Evolutionary conservation across 2,113 vertebrate genomes (phyloP), one percentile per base, ranked within the genome.

Genomic region (Actinemys pallida): DNA sequence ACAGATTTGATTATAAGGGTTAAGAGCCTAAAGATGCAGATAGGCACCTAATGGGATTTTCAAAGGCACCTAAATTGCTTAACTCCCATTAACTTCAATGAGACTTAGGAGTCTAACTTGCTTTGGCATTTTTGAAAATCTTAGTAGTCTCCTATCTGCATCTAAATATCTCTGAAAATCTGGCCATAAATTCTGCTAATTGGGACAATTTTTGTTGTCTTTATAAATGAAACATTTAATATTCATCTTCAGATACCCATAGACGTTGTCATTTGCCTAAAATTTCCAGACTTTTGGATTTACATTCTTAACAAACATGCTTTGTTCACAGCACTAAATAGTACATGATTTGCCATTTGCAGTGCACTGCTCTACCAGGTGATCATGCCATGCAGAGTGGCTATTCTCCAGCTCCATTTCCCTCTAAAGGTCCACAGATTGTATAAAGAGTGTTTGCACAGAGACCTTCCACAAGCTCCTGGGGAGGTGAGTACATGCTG

Each of bases 171-270:
- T 75, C 20, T 75, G 39, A 20, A 75, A 10, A 5, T 35, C 47
- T 52, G 0, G 0, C 1, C 5, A 11, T 17, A 86, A 90, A 89
- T 31, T 5, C 29, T 62, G 59, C 59, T 62, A 62, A 62, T 16
- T 62, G 31, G 59, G 59, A 35, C 13, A 62, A 35, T 62, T 62
- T 62, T 62, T 29, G 59, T 35, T 16, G 6, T 35, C 59, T 62
- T 62, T 62, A 31, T 62, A 35, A 62, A 62, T 16, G 29, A 62
- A 31, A 35, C 29, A 31, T 31, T 31, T 31, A 62, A 31, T 35
- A 62, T 35, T 35, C 59, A 62, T 35, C 29, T 62, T 62, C 59
- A 62, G 35, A 62, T 31, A 62, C 59, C 35, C 59, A 62, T 35
- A 35, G 29, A 62, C 14, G 14, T 62, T 62, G 29, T 16, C 59